Evolutionary conservation across 2,113 vertebrate genomes (phyloP).

Genomic region (Strigops habroptila): DNA sequence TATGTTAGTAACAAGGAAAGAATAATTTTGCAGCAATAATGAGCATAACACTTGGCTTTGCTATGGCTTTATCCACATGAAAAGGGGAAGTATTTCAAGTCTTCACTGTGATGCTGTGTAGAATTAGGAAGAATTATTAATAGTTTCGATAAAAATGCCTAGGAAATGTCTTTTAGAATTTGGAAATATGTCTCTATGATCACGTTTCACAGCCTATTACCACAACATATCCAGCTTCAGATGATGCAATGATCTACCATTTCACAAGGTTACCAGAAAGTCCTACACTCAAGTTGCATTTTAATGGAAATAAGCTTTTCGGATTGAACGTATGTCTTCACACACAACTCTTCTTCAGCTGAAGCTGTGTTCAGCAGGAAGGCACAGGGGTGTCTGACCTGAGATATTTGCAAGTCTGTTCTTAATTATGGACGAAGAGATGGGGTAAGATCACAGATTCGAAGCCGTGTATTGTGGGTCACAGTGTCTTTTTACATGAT

Average conservation of each 20-base stretch:
- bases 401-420: not conserved
- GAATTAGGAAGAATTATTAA: not conserved
- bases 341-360: not conserved
- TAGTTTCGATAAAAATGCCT: not conserved
- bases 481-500: not conserved
- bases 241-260: not conserved
- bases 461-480: not conserved
- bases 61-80: not conserved
- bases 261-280: not conserved
- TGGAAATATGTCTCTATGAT: not conserved
- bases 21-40: not conserved
- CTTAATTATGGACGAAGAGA: not conserved
- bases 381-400: not conserved
- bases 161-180: not conserved
- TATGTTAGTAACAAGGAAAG: not conserved
- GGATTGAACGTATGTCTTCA: not conserved
- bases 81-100: not conserved
- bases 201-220: not conserved
- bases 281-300: not conserved
- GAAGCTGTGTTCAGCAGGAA: not conserved
- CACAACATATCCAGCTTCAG: not conserved
- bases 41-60: not conserved
- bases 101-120: accelerated
- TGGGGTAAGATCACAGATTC: not conserved
- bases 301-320: not conserved